Evolutionary conservation across 2,113 vertebrate species (phyloP).

Genomic region (Leptocoma aspasia): DNA sequence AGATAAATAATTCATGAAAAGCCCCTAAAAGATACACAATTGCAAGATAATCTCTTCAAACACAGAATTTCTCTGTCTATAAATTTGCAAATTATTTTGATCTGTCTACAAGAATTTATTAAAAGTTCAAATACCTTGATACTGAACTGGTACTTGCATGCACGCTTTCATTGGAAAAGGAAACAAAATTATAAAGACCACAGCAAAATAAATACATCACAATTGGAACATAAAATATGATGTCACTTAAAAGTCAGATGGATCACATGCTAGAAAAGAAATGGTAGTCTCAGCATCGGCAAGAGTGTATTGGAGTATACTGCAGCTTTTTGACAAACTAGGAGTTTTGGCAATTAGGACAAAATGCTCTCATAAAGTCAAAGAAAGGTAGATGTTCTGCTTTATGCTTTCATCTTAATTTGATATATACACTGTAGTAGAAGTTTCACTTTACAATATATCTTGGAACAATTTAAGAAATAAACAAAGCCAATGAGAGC

Average conservation of each 20-base stretch:
- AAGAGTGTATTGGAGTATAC: background rate
- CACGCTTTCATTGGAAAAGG: background rate
- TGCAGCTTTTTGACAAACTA: background rate
- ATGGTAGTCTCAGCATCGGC: background rate
- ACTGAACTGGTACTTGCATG: background rate
- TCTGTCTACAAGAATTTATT: background rate
- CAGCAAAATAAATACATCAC: background rate
- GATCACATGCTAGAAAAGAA: background rate
- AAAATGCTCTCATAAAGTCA: background rate
- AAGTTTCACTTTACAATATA: background rate
- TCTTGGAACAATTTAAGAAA: constrained; percentile 20
- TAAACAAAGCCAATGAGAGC: constrained; percentile 1
- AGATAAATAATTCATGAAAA: constrained; percentile 4
- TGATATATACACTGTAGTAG: background rate
- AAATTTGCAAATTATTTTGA: background rate
- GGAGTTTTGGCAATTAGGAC: background rate
- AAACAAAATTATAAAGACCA: background rate
- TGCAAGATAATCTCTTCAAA: background rate
- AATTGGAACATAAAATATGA: background rate
- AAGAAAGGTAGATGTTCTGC: background rate
- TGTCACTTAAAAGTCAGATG: background rate
- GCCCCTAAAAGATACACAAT: background rate
- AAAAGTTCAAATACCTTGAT: constrained; percentile 8
- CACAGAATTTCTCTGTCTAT: background rate
- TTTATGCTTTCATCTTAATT: constrained; percentile 21